Evolutionary conservation across 2,888 invertebrate species (phyloP).

Genomic region (Norana najaformis): DNA sequence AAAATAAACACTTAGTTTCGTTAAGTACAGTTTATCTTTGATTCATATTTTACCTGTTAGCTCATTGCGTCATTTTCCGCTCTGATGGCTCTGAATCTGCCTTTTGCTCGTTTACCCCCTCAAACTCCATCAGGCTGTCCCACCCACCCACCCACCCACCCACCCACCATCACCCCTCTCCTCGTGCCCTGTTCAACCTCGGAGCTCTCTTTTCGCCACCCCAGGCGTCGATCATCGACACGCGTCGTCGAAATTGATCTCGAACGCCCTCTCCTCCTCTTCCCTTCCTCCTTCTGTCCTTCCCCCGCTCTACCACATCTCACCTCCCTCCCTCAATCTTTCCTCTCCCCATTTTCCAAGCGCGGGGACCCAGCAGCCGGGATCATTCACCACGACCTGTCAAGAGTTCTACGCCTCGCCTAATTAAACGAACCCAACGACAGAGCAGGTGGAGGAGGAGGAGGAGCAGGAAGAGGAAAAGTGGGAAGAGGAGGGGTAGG

Average conservation of each 20-base stretch:
- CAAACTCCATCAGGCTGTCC: background rate
- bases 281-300: background rate
- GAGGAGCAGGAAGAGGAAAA: too few relatives aligned
- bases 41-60: background rate
- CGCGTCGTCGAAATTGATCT: constrained; percentile 13
- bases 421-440: background rate
- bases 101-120: background rate
- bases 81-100: background rate
- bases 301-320: background rate
- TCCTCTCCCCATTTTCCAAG: background rate
- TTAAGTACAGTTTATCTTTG: background rate
- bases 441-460: background rate
- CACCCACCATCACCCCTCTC: background rate
- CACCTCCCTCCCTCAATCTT: background rate
- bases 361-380: background rate
- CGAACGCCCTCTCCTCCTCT: background rate
- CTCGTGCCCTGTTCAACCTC: background rate
- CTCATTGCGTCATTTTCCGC: background rate
- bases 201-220: background rate
- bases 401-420: background rate
- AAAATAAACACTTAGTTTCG: background rate
- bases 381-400: background rate
- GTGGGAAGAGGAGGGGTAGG: too few relatives aligned
- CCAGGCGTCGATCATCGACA: background rate
- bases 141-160: too few relatives aligned